A percentile compares a stretch with the other conserved stretches of the same genome.
Conservation (phyloP, 2,888 invertebrate genomes). For the Colostygia pectinataria region DNA sequence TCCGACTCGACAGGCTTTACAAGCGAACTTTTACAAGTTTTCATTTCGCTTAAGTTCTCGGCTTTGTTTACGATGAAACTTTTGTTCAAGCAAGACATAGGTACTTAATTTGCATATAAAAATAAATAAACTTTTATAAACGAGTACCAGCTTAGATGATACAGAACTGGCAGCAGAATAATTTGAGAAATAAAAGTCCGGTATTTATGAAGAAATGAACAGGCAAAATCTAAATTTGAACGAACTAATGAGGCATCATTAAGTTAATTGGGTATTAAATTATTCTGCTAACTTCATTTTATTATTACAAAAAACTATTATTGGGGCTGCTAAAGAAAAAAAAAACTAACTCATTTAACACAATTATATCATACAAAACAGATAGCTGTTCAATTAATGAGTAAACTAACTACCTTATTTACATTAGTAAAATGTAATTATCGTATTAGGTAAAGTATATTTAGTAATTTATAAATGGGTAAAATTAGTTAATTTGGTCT, state of each 20-base stretch:
- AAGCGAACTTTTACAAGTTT: constrained; percentile 38
- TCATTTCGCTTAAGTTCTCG: constrained; percentile 38
- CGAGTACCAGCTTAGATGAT: too few relatives aligned
- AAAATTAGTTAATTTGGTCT: too few relatives aligned
- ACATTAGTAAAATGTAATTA: too few relatives aligned
- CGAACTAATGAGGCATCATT: constrained; percentile 22
- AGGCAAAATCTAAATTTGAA: constrained; percentile 16
- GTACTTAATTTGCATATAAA: constrained; percentile 19
- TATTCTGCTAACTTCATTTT: neutral
- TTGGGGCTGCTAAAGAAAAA: neutral
- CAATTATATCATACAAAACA: too few relatives aligned
- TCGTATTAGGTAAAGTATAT: too few relatives aligned
- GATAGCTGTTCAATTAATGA: too few relatives aligned
- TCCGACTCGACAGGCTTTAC: constrained; percentile 33
- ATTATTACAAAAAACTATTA: too few relatives aligned
- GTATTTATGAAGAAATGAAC: constrained; percentile 18
- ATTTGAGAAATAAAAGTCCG: constrained; percentile 2
- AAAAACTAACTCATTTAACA: too few relatives aligned
- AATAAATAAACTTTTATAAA: too few relatives aligned
- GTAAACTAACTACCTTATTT: too few relatives aligned
- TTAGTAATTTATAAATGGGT: too few relatives aligned
- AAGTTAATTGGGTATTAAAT: constrained; percentile 16
- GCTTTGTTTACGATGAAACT: constrained; percentile 37
- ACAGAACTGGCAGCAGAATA: constrained; percentile 1
- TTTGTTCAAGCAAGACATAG: constrained; percentile 33